These are phyloP conservation scores for Haemorhous mexicanus DNA, from an alignment of 2,113 vertebrate species.

Conservation along the genomic window DNA sequence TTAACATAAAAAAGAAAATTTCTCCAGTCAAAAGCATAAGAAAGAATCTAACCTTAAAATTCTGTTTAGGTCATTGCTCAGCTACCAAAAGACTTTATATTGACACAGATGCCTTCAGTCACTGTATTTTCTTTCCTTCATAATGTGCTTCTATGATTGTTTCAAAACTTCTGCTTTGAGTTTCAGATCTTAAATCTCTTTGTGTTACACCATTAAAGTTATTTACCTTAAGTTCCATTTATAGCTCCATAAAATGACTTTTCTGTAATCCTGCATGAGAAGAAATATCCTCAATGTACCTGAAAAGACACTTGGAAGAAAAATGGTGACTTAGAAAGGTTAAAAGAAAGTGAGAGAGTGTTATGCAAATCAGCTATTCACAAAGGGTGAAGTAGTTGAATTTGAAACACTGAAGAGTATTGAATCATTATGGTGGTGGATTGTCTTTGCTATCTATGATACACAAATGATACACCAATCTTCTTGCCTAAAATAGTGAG, in stretches of 20 bases:
- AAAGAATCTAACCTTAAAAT: neutral
- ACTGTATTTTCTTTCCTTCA: neutral
- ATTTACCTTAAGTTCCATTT: slow-evolving; percentile 3
- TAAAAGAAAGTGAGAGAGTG: slow-evolving; percentile 41
- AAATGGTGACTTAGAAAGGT: slow-evolving; percentile 41
- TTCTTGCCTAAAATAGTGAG: slow-evolving; percentile 13
- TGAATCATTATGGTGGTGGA: slow-evolving; percentile 58
- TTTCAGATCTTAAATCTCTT: neutral
- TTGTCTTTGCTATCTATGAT: neutral
- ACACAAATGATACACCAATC: slow-evolving; percentile 37
- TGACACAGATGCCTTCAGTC: neutral
- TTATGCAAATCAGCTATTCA: slow-evolving; percentile 50
- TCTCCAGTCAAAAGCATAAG: neutral
- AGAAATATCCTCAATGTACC: neutral
- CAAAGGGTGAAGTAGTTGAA: slow-evolving; percentile 11
- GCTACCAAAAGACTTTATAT: neutral
- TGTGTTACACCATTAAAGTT: neutral
- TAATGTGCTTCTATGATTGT: neutral
- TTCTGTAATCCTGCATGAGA: neutral
- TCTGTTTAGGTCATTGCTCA: neutral
- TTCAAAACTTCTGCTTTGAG: neutral
- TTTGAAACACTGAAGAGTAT: slow-evolving; percentile 42
- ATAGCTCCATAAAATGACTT: neutral
- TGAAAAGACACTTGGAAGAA: slow-evolving; percentile 48
- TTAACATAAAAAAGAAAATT: neutral